Conservation (phyloP, 2,797 vertebrate genomes). For the Propithecus perrieri region DNA sequence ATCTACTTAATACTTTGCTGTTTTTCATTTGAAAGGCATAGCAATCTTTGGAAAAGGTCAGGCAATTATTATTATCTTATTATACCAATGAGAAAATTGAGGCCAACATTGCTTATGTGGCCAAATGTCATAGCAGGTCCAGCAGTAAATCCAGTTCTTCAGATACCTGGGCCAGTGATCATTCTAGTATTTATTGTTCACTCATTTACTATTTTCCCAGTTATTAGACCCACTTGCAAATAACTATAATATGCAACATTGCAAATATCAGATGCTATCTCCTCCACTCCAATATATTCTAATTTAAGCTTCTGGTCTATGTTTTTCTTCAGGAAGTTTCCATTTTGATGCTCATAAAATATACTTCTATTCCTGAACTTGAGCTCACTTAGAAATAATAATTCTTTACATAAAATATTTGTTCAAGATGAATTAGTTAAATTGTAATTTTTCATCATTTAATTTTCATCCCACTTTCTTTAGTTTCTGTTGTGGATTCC, state of each 20-base stretch:
- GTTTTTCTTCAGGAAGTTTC: conserved; percentile 11
- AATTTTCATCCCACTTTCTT: conserved; percentile 28
- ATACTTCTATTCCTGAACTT: neutral
- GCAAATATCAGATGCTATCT: neutral
- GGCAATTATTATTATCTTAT: conserved; percentile 63
- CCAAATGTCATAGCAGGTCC: conserved; percentile 19
- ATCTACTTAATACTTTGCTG: conserved; percentile 65
- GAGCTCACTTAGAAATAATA: conserved; percentile 1
- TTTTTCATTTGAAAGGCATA: conserved; percentile 62
- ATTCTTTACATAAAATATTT: conserved; percentile 52
- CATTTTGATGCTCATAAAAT: neutral
- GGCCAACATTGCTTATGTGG: neutral
- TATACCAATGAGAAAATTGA: conserved; percentile 63
- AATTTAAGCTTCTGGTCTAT: neutral
- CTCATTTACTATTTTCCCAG: conserved; percentile 16
- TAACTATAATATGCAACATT: neutral
- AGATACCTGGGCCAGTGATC: neutral
- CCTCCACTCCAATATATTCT: neutral
- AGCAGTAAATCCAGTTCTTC: conserved; percentile 29
- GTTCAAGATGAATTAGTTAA: conserved; percentile 21
- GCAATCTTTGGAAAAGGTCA: conserved; percentile 54
- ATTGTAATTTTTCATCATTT: conserved; percentile 30
- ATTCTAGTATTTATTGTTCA: neutral
- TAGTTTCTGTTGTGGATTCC: neutral
- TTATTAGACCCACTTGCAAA: neutral